Percentiles rank a stretch among this genome's conserved stretches.
These are phyloP conservation scores for Acanthosepion pharaonis DNA, from an alignment of 2,888 invertebrate genomes.

Conservation along the genomic window DNA sequence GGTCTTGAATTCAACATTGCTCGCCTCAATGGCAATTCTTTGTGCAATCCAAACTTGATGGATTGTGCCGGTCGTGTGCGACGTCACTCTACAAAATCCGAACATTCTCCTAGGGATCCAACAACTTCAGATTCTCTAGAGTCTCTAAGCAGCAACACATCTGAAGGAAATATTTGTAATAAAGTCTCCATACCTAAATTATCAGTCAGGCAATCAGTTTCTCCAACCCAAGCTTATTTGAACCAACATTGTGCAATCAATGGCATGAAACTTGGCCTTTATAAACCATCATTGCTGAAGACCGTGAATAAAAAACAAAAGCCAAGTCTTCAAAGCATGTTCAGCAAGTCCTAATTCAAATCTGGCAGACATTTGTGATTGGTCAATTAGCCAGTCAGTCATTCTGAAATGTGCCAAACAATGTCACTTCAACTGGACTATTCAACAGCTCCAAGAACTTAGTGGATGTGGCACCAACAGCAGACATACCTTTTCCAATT, in stretches of 20 bases:
- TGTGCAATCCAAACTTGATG: neutral
- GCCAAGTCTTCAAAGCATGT: conserved; percentile 48
- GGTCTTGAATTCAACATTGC: conserved; percentile 35
- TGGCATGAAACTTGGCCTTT: conserved; percentile 72
- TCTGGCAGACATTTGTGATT: neutral
- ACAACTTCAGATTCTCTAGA: conserved; percentile 13
- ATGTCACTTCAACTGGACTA: neutral
- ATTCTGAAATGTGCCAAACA: neutral
- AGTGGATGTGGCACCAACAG: neutral
- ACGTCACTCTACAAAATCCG: neutral
- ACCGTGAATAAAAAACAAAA: conserved; percentile 59
- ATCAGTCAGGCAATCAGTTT: conserved; percentile 66
- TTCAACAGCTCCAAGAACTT: conserved; percentile 33
- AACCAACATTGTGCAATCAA: conserved; percentile 70
- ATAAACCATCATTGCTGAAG: conserved; percentile 64
- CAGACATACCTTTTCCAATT: neutral
- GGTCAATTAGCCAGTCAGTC: neutral
- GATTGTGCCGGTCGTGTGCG: neutral
- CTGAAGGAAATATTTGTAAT: neutral
- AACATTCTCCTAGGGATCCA: neutral
- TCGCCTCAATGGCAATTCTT: neutral
- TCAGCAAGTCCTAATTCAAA: conserved; percentile 21
- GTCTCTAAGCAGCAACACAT: conserved; percentile 41
- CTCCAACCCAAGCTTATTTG: conserved; percentile 71
- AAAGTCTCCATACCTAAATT: conserved; percentile 44